Conservation (phyloP, 2,888 invertebrate species). For the Lingula anatina region DNA sequence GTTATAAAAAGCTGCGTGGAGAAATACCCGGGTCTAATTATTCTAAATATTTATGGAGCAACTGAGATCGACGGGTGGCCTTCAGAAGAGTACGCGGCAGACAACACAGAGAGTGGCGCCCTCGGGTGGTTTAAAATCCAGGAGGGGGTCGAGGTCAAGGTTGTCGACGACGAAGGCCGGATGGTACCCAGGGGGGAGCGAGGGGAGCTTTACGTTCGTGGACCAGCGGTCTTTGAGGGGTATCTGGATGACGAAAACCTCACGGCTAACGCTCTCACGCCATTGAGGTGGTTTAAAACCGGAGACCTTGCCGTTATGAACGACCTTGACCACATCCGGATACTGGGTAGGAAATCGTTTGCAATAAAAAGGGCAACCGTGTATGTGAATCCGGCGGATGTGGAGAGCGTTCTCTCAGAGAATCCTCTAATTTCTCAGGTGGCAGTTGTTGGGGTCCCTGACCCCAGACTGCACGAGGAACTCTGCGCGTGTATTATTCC, state of each 20-base stretch:
- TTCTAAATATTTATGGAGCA: too few species aligned
- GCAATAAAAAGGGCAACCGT: constrained; percentile 3
- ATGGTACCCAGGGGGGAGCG: background rate
- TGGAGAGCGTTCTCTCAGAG: background rate
- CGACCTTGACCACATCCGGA: background rate
- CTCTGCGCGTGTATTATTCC: constrained; percentile 5
- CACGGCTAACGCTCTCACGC: too few species aligned
- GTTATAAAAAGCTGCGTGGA: too few species aligned
- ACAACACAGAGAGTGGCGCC: too few species aligned
- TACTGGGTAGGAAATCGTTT: constrained; percentile 1
- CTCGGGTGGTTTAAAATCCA: too few species aligned
- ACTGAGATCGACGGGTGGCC: too few species aligned
- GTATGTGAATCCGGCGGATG: background rate
- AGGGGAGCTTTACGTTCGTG: constrained; percentile 4
- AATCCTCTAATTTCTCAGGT: constrained; percentile 3
- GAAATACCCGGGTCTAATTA: too few species aligned
- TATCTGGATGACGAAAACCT: too few species aligned
- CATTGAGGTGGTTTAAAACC: constrained; percentile 6
- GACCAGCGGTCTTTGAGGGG: too few species aligned
- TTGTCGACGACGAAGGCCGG: background rate
- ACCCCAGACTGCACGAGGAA: constrained; percentile 4
- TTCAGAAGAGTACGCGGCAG: too few species aligned
- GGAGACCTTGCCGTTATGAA: constrained; percentile 1
- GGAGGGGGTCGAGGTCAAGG: constrained; percentile 4
- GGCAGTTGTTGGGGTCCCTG: constrained; percentile 5